Evolutionary conservation across 1,140 invertebrate genomes (phyloP).

Genomic region (Drosophila oshimai): DNA sequence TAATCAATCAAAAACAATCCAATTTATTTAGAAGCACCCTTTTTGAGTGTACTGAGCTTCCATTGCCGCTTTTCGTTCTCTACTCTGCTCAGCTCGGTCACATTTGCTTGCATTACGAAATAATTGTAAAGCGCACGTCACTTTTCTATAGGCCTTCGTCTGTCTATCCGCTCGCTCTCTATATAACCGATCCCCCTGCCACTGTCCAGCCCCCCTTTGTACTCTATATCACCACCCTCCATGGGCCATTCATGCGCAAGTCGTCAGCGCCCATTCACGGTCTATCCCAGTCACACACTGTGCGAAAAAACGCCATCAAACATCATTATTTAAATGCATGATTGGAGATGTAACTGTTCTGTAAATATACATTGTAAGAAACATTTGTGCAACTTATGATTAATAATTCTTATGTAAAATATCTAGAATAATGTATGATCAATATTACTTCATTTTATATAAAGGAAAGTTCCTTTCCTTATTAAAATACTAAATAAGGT

Average conservation of each 20-base stretch:
- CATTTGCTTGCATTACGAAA: slow-evolving; percentile 79
- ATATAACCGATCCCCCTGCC: slow-evolving; percentile 8
- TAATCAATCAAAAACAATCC: slow-evolving; percentile 3
- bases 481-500: no score
- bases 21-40: neutral
- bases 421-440: no score
- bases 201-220: neutral
- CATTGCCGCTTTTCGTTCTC: slow-evolving; percentile 28
- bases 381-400: no score
- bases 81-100: slow-evolving; percentile 55
- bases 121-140: slow-evolving; percentile 79
- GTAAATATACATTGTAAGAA: slow-evolving; percentile 1
- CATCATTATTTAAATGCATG: slow-evolving; percentile 3
- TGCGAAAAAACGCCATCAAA: slow-evolving; percentile 16
- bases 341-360: slow-evolving; percentile 10
- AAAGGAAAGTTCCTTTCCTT: no score
- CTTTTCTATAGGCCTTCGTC: slow-evolving; percentile 77
- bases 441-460: no score
- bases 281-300: slow-evolving; percentile 31
- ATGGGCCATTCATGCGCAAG: slow-evolving; percentile 78
- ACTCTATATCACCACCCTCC: neutral
- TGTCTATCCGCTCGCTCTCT: slow-evolving; percentile 44
- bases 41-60: slow-evolving; percentile 29
- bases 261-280: slow-evolving; percentile 74
- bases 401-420: no score